Evolutionary conservation across 2,888 invertebrate species (phyloP), one percentile per base, ranked within the genome.

Genomic region (Chrysolina oricalcia): DNA sequence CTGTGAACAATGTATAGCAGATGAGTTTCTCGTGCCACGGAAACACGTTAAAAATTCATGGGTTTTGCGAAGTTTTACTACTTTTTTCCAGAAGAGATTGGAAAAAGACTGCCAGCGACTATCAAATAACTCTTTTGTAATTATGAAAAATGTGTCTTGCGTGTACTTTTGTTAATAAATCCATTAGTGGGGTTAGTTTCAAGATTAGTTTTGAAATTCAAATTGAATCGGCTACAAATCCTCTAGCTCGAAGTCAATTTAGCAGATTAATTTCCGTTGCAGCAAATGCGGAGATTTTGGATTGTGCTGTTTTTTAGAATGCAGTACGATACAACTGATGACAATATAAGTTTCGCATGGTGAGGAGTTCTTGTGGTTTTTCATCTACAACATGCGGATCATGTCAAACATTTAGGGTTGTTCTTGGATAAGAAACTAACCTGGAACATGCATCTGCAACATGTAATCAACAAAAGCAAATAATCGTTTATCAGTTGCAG

Each of bases 11-110:
- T 70, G 70, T 70, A 70, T 65, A 59, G 56, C 70, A 35, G 66
- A 74, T 70, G 70, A 70, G 70, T 65, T 66, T 48, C 21, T 68
- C 27, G 64, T 69, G 53, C 69, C 46, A 73, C 46, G 69, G 46
- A 73, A 73, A 68, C 69, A 64, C 50, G 70, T 74, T 74, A 73
- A 73, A 73, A 73, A 73, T 73, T 73, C 73, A 73, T 73, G 65
- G 70, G 70, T 65, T 70, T 74, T 50, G 59, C 48, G 66, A 70
- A 74, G 65, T 74, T 74, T 74, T 62, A 70, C 70, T 70, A 70
- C 66, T 70, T 74, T 69, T 70, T 70, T 41, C 74, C 66, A 53
- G 17, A 50, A 50, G 70, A 63, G 66, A 74, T 70, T 48, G 66
- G 68, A 46, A 74, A 74, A 74, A 74, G 70, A 70, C 70, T 70